Base-by-base conservation (phyloP, 2,888 invertebrate species). In the Cancer borealis region DNA sequence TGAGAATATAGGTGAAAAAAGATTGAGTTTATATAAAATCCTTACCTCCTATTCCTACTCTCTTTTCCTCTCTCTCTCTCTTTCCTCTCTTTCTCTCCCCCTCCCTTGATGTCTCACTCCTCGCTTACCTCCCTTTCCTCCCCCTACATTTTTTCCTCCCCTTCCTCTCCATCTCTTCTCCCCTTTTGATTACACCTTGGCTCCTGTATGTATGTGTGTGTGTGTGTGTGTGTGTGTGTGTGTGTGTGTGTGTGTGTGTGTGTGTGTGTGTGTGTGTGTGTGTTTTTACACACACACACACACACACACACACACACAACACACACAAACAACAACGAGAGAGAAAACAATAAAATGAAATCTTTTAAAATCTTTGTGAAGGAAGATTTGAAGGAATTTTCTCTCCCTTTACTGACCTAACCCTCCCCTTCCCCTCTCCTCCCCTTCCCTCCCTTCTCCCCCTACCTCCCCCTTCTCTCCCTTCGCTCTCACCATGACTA, bases 401-500 rank as follows among this genome's bases (percentile, higher is more conserved):
- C 2, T 79, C 30, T 79, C 30, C 8, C 79, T 6, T 26, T 79
- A 26, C 14, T 79, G 79, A 5, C 30, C 26, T 26, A 5, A 5
- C 26, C 30, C 79, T 26, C 79, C 30, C 12, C 79, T 26, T 26
- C 17, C 79, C 12, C 79, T 26, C 79, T 8, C 46, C 21, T 21
- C 47, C 14, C 30, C 30, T 21, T 12, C 12, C 30, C 79, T 26
- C 12, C 21, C 30, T 12, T 1, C 21, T 21, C 30, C 12, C 21
- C 79, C 30, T 30, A 5, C 79, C 12, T 1, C 6, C 30, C 30
- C 14, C 30, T 8, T 14, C 8, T 30, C 26, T 14, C 79, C 21
- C 26, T 21, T 79, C 79, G 5, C 91, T 45, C 45, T 45, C 91
- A 73, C 46, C 39, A 60, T 73, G 91, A 91, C 91, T 91, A 17